Conservation (phyloP, 2,888 invertebrate species). For the Cordilura impudica region DNA sequence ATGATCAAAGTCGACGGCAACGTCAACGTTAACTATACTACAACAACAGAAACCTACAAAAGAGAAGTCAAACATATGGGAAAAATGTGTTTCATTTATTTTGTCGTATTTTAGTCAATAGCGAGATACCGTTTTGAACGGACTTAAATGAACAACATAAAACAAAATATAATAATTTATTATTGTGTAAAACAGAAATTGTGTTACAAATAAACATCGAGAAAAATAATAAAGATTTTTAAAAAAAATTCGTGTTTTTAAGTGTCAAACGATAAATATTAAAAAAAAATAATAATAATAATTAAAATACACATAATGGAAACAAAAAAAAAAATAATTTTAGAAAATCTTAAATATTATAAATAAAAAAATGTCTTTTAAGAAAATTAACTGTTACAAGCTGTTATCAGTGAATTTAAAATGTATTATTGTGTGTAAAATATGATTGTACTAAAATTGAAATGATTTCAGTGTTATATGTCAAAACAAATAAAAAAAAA, state of each 20-base stretch:
- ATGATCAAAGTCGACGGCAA: conserved; percentile 40
- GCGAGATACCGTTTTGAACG: conserved; percentile 68
- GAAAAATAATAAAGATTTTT: conserved; percentile 17
- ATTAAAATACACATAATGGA: too few species aligned
- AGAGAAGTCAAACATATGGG: conserved; percentile 61
- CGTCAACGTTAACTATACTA: conserved; percentile 24
- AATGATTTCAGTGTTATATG: conserved; percentile 46
- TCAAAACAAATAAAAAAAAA: conserved; percentile 32
- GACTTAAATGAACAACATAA: conserved; percentile 53
- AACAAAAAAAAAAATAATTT: neutral
- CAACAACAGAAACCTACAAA: conserved; percentile 8
- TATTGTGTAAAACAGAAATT: conserved; percentile 28
- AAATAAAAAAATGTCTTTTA: neutral
- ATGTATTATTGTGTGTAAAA: neutral
- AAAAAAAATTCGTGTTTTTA: neutral
- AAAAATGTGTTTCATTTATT: conserved; percentile 63
- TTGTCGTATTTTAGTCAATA: conserved; percentile 66
- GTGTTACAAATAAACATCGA: conserved; percentile 45
- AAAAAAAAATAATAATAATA: neutral
- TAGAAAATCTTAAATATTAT: conserved; percentile 9
- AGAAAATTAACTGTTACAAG: conserved; percentile 22
- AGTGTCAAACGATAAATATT: neutral
- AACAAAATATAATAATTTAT: neutral
- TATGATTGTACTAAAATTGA: conserved; percentile 2
- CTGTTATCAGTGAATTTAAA: conserved; percentile 45